Evolutionary conservation across 2,888 invertebrate genomes (phyloP), one percentile per base, ranked within the genome.

Genomic region (Cephus sareptanus): DNA sequence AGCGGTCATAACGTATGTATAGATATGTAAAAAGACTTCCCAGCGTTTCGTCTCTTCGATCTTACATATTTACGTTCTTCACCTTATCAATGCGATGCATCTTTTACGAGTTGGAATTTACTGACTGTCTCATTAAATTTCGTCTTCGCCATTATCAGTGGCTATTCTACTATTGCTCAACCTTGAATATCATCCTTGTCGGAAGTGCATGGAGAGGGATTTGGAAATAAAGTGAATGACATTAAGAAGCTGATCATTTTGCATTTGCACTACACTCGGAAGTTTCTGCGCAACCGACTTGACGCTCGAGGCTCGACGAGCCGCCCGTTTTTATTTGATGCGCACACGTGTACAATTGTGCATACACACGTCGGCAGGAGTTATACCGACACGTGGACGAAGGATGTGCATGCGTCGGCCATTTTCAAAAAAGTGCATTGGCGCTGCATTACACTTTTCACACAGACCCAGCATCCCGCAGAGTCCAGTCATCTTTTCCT

Each of bases 201-300:
- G 13, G 13, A 37, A 35, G 35, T 35, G 35, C 37, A 37, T 4
- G 12, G 1, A 13, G 13, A 37, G 37, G 13, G 37, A 37, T 37
- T 37, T 37, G 13, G 13, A 37, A 37, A 37, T 37, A 13, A 37
- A 37, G 37, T 12, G 12, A 37, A 13, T 37, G 37, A 4, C 3
- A 3, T 78, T 79, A 80, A 79, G 79, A 81, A 83, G 81, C 82
- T 84, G 81, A 83, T 84, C 84, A 81, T 84, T 85, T 82, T 79
- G 79, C 84, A 82, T 82, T 82, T 81, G 77, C 77, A 34, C 81
- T 78, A 82, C 75, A 77, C 80, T 78, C 34, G 13, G 69, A 70
- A 35, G 13, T 34, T 31, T 73, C 70, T 13, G 73, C 31, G 6
- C 40, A 31, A 6, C 30, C 11, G 30, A 70, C 70, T 70, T 13